Percentiles rank a stretch among this genome's conserved stretches.
These are phyloP conservation scores for Dendrophyllia cribrosa DNA, from an alignment of 64 coral and sea anemone genomes.

Conservation along the genomic window DNA sequence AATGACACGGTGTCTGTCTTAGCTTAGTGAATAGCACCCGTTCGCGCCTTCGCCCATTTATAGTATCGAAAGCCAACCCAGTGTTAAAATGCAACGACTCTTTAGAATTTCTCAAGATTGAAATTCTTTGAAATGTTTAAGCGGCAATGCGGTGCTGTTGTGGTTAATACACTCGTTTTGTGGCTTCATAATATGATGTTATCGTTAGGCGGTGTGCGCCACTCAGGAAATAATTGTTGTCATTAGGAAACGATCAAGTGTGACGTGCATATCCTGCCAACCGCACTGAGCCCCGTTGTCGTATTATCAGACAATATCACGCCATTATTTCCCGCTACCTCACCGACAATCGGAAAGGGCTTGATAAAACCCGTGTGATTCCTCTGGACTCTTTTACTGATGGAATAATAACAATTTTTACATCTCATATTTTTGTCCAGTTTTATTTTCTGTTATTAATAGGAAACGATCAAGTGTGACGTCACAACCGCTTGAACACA, in stretches of 20 bases:
- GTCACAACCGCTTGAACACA: neutral
- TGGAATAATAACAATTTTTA: too few relatives aligned
- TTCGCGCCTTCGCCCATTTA: neutral
- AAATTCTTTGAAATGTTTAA: neutral
- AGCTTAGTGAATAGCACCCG: neutral
- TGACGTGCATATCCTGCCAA: too few relatives aligned
- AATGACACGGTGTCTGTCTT: too few relatives aligned
- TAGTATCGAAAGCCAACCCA: neutral
- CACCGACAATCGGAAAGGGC: too few relatives aligned
- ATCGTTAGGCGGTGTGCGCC: neutral
- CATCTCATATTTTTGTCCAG: too few relatives aligned
- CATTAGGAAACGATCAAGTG: neutral
- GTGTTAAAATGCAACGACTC: neutral
- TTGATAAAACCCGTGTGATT: too few relatives aligned
- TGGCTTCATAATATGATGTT: neutral
- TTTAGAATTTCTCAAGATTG: neutral
- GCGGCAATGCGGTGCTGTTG: neutral
- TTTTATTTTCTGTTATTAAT: too few relatives aligned
- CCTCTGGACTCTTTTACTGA: too few relatives aligned
- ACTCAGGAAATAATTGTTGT: neutral
- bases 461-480: conserved; percentile 6
- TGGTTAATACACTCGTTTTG: neutral
- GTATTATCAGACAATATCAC: too few relatives aligned
- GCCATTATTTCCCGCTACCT: too few relatives aligned
- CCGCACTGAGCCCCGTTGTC: too few relatives aligned